Conservation (phyloP, 2,888 invertebrate species). For the Drosophila subquinaria region DNA sequence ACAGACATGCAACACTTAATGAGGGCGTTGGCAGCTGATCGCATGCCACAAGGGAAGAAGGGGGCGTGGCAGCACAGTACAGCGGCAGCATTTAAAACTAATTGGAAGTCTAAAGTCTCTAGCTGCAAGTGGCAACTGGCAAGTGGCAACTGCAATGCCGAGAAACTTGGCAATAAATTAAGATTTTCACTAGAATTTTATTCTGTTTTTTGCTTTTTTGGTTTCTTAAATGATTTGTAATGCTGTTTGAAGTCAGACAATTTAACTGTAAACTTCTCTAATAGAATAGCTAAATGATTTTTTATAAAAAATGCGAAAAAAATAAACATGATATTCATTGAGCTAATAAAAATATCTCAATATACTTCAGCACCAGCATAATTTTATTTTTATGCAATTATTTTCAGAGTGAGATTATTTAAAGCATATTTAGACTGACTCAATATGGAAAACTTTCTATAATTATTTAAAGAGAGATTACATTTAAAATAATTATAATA, state of each 20-base stretch:
- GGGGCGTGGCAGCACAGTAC: slow-evolving; percentile 34
- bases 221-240: slow-evolving; percentile 13
- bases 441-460: background rate
- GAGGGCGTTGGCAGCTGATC: slow-evolving; percentile 79
- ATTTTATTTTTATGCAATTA: background rate
- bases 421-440: background rate
- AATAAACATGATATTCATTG: background rate
- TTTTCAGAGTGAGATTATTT: background rate
- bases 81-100: slow-evolving; percentile 59
- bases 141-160: slow-evolving; percentile 6
- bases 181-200: slow-evolving; percentile 22
- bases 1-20: slow-evolving; percentile 78
- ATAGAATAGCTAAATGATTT: slow-evolving; percentile 22
- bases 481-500: background rate
- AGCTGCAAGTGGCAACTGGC: slow-evolving; percentile 35
- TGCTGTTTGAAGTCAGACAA: slow-evolving; percentile 9
- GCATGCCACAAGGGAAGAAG: slow-evolving; percentile 49
- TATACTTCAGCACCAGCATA: background rate
- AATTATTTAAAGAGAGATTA: background rate
- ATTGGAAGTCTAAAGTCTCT: slow-evolving; percentile 59
- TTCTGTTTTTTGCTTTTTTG: slow-evolving; percentile 5
- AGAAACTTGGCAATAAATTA: slow-evolving; percentile 29
- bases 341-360: background rate
- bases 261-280: slow-evolving; percentile 27
- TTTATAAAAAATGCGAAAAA: background rate